Conservation (phyloP, 2,797 vertebrate genomes). For the Gallirallus australis region DNA sequence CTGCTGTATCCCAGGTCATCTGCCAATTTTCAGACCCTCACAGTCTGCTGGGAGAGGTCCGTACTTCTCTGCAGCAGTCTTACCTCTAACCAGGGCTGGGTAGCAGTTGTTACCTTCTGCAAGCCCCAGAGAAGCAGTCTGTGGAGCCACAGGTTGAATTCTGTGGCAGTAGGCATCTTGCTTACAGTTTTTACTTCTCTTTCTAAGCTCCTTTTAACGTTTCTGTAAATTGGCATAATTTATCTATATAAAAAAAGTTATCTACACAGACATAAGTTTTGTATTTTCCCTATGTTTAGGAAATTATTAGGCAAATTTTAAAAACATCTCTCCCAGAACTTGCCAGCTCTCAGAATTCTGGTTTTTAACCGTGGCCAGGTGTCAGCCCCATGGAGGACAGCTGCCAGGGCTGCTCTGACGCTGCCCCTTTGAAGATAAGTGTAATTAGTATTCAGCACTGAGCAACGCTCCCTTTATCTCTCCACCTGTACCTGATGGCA, state of each 20-base stretch:
- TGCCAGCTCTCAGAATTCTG: not conserved
- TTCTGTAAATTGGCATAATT: not conserved
- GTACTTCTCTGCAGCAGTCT: not conserved
- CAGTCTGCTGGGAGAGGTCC: not conserved
- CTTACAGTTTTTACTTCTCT: not conserved
- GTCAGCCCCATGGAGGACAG: not conserved
- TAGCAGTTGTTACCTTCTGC: not conserved
- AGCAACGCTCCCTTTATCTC: not conserved
- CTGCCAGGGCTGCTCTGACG: not conserved
- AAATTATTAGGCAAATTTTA: not conserved
- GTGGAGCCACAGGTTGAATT: not conserved
- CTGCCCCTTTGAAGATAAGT: not conserved
- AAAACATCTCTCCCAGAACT: not conserved
- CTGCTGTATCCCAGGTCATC: not conserved
- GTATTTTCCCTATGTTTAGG: not conserved
- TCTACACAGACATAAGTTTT: not conserved
- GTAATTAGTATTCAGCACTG: not conserved
- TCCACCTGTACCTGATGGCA: fast-evolving
- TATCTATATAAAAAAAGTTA: not conserved
- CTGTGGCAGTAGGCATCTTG: not conserved
- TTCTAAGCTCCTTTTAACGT: not conserved
- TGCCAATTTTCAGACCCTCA: not conserved
- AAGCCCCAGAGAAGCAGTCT: not conserved
- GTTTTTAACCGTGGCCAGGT: not conserved
- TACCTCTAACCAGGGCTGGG: too few species aligned